Base-by-base conservation (phyloP, 1,140 invertebrate genomes). In the Tribolium madens region DNA sequence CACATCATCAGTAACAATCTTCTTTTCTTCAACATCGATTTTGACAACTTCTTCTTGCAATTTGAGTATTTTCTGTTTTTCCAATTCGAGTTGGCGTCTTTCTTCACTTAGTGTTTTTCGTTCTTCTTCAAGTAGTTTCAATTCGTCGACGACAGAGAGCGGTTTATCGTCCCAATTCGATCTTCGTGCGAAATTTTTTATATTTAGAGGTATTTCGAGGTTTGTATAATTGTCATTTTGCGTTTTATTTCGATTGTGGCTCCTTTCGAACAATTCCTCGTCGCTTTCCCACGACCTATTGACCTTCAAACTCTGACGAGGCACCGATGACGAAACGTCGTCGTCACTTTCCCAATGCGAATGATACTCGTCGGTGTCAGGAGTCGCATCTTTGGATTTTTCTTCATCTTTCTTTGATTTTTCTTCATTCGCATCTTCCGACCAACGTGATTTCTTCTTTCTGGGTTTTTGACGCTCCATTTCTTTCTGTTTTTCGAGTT, bases 121-220 rank as follows among this genome's bases (percentile, higher is more conserved):
- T 33, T 81, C 79, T 12, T 78, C 71, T 72, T 79, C 77, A 13
- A 80, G 42, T 10, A 77, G 7, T 68, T 75, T 46, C 31, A 74
- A 46, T 50, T 76, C 46, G 31, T 57, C 13, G 17, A 75, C 47
- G n/a, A 53, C 4, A n/a, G 64, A 18, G 4, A 70, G 17, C 75
- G 53, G 42, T 13, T 57, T 70, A 15, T 64, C 33, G 2, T 69
- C 64, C 69, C 68, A 53, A 14, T 72, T 77, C n/a, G 42, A 17
- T 47, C 76, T 47, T n/a, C 72, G 42, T n/a, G 73, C 48, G 9
- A 81, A 81, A 3, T 60, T 77, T 76, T 81, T 80, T n/a, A 84
- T 83, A 57, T 84, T 83, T 33, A 85, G 53, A 2, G 85, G 85
- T 76, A 85, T 84, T 73, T 85, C 83, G 3, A 83, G 47, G 31